Percentiles rank a stretch among this genome's conserved stretches.
Evolutionary conservation across 2,888 invertebrate genomes (phyloP).

Genomic region (Philereme transversata): DNA sequence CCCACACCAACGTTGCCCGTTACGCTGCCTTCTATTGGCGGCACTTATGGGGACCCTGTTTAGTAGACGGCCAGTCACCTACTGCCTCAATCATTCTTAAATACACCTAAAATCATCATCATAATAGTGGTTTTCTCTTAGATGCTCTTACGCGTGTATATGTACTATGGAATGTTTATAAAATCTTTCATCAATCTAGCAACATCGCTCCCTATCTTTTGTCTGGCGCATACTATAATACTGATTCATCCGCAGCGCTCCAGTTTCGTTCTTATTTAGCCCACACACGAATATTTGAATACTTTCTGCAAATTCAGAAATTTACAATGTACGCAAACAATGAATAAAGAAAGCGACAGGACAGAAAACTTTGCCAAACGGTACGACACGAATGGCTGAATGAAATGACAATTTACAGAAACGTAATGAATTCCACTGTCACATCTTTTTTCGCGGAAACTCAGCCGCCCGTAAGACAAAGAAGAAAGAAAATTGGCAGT

Average conservation of each 20-base stretch:
- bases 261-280: constrained; percentile 4
- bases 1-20: too few species aligned
- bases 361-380: constrained; percentile 36
- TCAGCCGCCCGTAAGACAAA: constrained; percentile 64
- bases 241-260: constrained; percentile 9
- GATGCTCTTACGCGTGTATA: neutral
- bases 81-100: too few species aligned
- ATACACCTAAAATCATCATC: too few species aligned
- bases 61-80: too few species aligned
- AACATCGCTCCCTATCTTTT: constrained; percentile 6
- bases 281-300: constrained; percentile 12
- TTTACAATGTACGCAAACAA: constrained; percentile 28
- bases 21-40: too few species aligned
- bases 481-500: constrained; percentile 65
- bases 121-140: neutral
- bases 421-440: constrained; percentile 54
- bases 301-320: constrained; percentile 24
- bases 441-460: constrained; percentile 52
- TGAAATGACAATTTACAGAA: constrained; percentile 43
- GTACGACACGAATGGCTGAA: constrained; percentile 37
- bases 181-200: constrained; percentile 6
- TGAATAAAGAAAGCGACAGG: constrained; percentile 35
- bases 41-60: too few species aligned
- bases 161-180: neutral
- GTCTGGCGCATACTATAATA: constrained; percentile 7